Percentiles rank a stretch among this genome's conserved stretches.
phyloP scores from a whole-genome alignment of 2,888 invertebrate species.

The Brachypalpus laphriformis region DNA sequence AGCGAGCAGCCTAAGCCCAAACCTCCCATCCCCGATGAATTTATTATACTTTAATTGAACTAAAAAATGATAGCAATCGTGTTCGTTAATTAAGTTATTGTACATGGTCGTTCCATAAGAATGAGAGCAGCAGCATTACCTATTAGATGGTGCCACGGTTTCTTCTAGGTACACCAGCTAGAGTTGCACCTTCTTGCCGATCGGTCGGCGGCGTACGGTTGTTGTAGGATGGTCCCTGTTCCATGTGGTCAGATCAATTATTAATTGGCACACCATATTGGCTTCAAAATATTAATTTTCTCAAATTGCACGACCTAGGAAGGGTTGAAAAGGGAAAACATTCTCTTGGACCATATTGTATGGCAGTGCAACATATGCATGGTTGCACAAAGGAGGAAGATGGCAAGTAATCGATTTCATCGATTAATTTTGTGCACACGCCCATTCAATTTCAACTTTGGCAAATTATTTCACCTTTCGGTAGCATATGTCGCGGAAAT shows the following conservation, averaged over 20 bases:
- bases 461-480: conserved; percentile 51
- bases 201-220: neutral
- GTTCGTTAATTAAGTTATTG: conserved; percentile 64
- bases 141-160: neutral
- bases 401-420: conserved; percentile 44
- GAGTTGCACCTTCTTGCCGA: neutral
- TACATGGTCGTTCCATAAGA: conserved; percentile 3
- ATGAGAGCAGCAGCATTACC: neutral
- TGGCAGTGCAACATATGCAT: conserved; percentile 41
- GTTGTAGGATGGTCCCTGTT: conserved; percentile 1
- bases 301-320: conserved; percentile 18
- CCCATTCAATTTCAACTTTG: conserved; percentile 45
- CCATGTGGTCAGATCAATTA: conserved; percentile 2
- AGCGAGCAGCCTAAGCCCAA: neutral
- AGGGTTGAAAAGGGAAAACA: neutral
- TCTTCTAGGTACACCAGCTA: neutral
- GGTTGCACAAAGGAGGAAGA: neutral
- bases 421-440: conserved; percentile 51
- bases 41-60: conserved; percentile 59
- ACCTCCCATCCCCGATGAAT: conserved; percentile 7
- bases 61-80: conserved; percentile 51
- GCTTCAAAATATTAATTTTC: conserved; percentile 11
- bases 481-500: conserved; percentile 15
- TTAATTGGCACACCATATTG: conserved; percentile 16
- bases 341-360: neutral